phyloP scores from a whole-genome alignment of 2,113 vertebrate species.

The Chloropsis hardwickii region DNA sequence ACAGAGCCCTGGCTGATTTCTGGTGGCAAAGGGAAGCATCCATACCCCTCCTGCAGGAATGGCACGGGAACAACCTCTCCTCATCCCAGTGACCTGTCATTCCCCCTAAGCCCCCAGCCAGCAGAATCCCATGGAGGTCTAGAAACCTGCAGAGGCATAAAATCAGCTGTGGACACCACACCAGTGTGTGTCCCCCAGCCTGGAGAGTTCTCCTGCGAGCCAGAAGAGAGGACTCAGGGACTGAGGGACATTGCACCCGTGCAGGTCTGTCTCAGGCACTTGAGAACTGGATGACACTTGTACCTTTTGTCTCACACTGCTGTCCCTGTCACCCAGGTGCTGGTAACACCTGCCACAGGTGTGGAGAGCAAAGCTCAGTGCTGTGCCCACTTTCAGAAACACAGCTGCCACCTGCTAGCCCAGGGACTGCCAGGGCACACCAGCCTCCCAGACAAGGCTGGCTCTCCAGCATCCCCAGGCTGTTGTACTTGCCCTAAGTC shows the following conservation, averaged over 20 bases:
- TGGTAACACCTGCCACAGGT: not conserved
- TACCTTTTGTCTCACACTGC: not conserved
- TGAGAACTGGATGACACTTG: not conserved
- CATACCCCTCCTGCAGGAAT: not conserved
- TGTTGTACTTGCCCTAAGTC: accelerated
- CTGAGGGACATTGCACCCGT: accelerated
- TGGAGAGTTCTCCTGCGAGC: not conserved
- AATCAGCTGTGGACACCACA: not conserved
- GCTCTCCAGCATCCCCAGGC: not conserved
- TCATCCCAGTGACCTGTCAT: not conserved
- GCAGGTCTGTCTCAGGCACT: not conserved
- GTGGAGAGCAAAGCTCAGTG: not conserved
- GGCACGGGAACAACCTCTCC: not conserved
- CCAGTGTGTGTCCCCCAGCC: not conserved
- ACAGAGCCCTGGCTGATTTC: not conserved
- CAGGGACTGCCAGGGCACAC: not conserved
- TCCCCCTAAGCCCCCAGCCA: not conserved
- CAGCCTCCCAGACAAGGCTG: not conserved
- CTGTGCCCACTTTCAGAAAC: not conserved
- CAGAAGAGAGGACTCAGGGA: not conserved
- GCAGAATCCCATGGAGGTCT: not conserved
- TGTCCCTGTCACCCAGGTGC: not conserved
- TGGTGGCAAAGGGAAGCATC: not conserved
- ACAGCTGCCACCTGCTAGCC: not conserved
- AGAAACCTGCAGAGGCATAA: not conserved